A percentile compares a stretch with the other conserved stretches of the same genome.
phyloP scores from a whole-genome alignment of 2,113 vertebrate genomes.

The Perca flavescens region DNA sequence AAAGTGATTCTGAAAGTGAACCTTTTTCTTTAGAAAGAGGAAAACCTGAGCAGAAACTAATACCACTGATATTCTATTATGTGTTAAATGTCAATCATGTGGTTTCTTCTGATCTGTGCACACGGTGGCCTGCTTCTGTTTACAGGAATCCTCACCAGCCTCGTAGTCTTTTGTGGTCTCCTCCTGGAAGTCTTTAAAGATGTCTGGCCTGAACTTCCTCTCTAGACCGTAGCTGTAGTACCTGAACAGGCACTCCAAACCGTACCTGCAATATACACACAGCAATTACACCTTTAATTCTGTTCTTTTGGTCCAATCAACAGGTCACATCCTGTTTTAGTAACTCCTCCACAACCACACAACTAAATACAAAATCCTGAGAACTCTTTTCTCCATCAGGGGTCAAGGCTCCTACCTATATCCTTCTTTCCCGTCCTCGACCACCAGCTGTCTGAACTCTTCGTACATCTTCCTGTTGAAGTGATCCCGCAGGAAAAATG shows the following conservation, averaged over 20 bases:
- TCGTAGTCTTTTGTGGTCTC: constrained; percentile 97
- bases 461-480: constrained; percentile 99
- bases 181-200: constrained; percentile 99
- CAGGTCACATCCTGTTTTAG: background rate
- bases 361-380: background rate
- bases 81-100: too few relatives aligned
- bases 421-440: constrained; percentile 96
- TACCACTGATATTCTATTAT: too few relatives aligned
- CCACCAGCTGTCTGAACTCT: constrained; percentile 95
- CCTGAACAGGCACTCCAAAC: constrained; percentile 99
- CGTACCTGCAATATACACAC: constrained; percentile 87
- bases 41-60: background rate
- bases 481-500: constrained; percentile 98
- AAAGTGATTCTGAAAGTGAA: background rate
- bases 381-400: too few relatives aligned
- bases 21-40: background rate
- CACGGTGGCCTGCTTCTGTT: background rate
- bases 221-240: constrained; percentile 99
- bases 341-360: background rate
- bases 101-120: background rate
- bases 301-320: background rate
- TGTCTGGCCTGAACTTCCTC: constrained; percentile 96
- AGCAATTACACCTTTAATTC: too few relatives aligned
- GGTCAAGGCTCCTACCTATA: constrained; percentile 88
- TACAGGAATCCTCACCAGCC: constrained; percentile 85